Evolutionary conservation across 2,888 invertebrate species (phyloP), one percentile per base, ranked within the genome.

Genomic region (Lathronympha strigana): DNA sequence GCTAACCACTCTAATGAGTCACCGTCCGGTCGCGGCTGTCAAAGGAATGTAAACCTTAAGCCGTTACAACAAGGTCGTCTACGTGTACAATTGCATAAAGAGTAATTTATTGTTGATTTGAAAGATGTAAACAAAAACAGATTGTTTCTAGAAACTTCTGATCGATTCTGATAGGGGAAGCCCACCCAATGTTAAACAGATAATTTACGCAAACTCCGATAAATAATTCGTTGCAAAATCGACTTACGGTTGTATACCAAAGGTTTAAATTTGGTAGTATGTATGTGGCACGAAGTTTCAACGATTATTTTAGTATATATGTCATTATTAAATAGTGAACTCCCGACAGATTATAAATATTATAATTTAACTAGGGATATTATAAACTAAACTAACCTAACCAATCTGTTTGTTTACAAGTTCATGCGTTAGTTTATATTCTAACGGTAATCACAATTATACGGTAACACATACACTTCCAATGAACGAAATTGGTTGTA

Each of bases 41-140:
- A 21, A 19, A 17, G n/a, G 15, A 28, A n/a, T 45, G 17, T 15
- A n/a, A 23, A 53, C 61, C 17, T 23, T 62, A 45, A 3, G 0
- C 8, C 1, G 9, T 19, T 13, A 6, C 2, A 19, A 33, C 5
- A 47, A 33, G 8, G 25, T 38, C 9, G 6, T 19, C 5, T 4
- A 15, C 19, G 13, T 43, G 43, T 9, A 11, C 0, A 13, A 28
- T 47, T 62, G 36, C 45, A 25, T 53, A 31, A 50, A 38, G 17
- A 25, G 6, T 51, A 5, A n/a, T 8, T 33, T 13, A 47, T 33
- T 61, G 31, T 45, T 21, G 31, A 47, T 45, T 33, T 15, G 15
- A 60, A 33, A 51, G 23, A 53, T 40, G 53, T 66, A 61, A 60
- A 66, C 28, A 50, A 66, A 45, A n/a, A 13, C 55, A 43, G 38